phyloP scores from a whole-genome alignment of 2,797 vertebrate species.

The Lepilemur ruficaudatus region DNA sequence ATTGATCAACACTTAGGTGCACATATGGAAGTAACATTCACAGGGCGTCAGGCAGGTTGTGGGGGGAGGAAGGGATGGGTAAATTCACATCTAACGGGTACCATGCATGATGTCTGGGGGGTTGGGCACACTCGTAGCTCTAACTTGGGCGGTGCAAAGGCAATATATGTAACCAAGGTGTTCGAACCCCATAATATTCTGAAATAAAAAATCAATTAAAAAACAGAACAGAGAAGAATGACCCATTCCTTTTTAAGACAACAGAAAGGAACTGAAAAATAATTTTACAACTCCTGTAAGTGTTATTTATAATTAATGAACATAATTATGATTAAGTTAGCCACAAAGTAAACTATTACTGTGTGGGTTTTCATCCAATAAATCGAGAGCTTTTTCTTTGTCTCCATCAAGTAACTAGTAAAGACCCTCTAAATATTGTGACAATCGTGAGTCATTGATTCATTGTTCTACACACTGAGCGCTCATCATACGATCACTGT shows the following conservation, averaged over 20 bases:
- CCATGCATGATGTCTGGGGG: too few relatives aligned
- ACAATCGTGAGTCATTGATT: background rate
- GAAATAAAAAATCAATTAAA: too few relatives aligned
- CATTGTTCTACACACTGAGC: background rate
- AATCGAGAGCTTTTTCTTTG: background rate
- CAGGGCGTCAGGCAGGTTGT: too few relatives aligned
- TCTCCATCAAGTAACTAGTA: background rate
- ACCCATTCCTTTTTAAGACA: background rate
- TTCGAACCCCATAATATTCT: too few relatives aligned
- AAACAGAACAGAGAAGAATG: background rate
- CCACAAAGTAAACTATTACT: background rate
- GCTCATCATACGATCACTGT: background rate
- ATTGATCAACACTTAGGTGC: too few relatives aligned
- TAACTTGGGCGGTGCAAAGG: too few relatives aligned
- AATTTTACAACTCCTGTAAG: background rate
- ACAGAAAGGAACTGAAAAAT: constrained; percentile 33
- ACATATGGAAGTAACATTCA: too few relatives aligned
- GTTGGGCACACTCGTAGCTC: too few relatives aligned
- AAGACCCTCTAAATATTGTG: background rate
- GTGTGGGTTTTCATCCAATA: background rate
- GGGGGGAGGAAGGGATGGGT: too few relatives aligned
- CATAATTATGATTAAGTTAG: background rate
- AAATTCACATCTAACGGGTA: too few relatives aligned
- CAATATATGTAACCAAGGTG: too few relatives aligned
- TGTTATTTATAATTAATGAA: background rate